A percentile compares a stretch with the other conserved stretches of the same genome.
Conservation (phyloP, 1,140 invertebrate species). For the Brachionus calyciflorus region DNA sequence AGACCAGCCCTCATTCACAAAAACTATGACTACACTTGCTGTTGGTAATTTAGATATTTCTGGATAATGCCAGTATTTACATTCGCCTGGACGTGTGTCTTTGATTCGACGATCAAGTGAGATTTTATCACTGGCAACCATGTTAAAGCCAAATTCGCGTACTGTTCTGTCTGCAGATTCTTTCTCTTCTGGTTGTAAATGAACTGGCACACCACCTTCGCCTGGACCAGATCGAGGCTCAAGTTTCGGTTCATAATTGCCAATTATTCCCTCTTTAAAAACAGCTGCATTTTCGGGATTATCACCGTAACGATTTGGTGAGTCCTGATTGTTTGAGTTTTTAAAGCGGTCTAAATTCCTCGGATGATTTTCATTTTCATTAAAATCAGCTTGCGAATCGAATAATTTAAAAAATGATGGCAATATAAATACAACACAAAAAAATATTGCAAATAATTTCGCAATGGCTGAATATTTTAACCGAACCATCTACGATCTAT, state of each 20-base stretch:
- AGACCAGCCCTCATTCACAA: constrained; percentile 94
- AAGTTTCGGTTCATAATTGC: constrained; percentile 65
- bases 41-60: constrained; percentile 71
- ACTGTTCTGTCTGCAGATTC: constrained; percentile 52
- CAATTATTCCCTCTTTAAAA: constrained; percentile 57
- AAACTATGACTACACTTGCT: constrained; percentile 93
- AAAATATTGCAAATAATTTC: constrained; percentile 14
- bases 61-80: constrained; percentile 94
- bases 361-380: constrained; percentile 18
- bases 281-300: constrained; percentile 50
- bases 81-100: constrained; percentile 83
- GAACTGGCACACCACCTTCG: constrained; percentile 66
- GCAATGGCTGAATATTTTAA: constrained; percentile 25
- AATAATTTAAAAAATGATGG: constrained; percentile 37
- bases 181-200: constrained; percentile 51
- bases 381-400: background rate
- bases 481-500: constrained; percentile 24
- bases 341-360: background rate
- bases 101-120: constrained; percentile 74
- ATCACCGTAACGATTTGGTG: background rate
- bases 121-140: constrained; percentile 92
- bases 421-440: constrained; percentile 24
- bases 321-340: background rate
- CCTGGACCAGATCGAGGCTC: constrained; percentile 72
- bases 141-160: constrained; percentile 92